Percentiles rank a stretch among this genome's conserved stretches.
Evolutionary conservation across 2,797 vertebrate genomes (phyloP).

Genomic region (Clarias laeviceps): DNA sequence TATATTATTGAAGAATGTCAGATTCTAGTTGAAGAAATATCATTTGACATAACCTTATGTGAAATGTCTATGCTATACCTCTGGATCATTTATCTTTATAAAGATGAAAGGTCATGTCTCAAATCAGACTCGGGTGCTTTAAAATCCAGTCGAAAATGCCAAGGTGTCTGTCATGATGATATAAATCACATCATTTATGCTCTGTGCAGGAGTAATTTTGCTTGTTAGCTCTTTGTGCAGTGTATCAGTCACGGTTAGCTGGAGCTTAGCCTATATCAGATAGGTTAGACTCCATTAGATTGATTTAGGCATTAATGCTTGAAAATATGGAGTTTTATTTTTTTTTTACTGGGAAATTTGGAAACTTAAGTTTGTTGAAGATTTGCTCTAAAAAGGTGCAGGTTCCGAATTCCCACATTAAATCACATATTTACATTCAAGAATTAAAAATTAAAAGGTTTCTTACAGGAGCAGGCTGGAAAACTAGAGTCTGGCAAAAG

Average conservation of each 20-base stretch:
- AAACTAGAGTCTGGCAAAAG: not conserved
- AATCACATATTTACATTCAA: not conserved
- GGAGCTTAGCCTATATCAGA: not conserved
- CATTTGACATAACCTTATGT: slow-evolving; percentile 31
- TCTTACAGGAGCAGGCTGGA: not conserved
- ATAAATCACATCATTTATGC: slow-evolving; percentile 37
- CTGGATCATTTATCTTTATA: slow-evolving; percentile 40
- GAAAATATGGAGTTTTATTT: not conserved
- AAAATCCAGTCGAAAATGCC: slow-evolving; percentile 29
- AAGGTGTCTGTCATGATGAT: slow-evolving; percentile 28
- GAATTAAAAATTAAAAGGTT: not conserved
- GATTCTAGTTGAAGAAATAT: slow-evolving; percentile 9
- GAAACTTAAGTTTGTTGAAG: not conserved
- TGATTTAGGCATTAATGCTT: not conserved
- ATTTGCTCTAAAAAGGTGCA: not conserved
- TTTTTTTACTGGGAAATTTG: slow-evolving; percentile 3
- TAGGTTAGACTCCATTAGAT: not conserved
- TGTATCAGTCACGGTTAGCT: slow-evolving; percentile 16
- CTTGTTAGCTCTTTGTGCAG: slow-evolving; percentile 27
- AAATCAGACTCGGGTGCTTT: slow-evolving; percentile 27
- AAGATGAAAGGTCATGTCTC: slow-evolving; percentile 41
- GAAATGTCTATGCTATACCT: slow-evolving; percentile 25
- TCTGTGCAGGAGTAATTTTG: slow-evolving; percentile 23
- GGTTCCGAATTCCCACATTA: not conserved
- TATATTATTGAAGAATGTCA: slow-evolving; percentile 26